These are phyloP conservation scores for Dryobota labecula DNA, from an alignment of 2,888 invertebrate species.

Conservation along the genomic window DNA sequence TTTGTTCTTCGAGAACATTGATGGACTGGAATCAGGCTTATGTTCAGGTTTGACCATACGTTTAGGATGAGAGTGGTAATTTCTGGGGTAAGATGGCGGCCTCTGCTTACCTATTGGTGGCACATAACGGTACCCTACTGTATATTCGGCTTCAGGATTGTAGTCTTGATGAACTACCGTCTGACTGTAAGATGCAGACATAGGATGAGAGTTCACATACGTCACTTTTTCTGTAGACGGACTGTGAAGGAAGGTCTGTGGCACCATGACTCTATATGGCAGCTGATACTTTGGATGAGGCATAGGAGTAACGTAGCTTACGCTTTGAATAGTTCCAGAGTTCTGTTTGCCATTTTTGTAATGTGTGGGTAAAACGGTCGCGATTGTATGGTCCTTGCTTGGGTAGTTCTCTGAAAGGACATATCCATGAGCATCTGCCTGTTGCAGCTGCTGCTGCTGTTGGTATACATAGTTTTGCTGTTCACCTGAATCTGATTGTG, in stretches of 20 bases:
- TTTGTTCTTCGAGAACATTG: slow-evolving; percentile 70
- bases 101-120: slow-evolving; percentile 79
- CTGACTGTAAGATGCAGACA: slow-evolving; percentile 76
- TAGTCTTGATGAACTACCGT: slow-evolving; percentile 72
- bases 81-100: slow-evolving; percentile 80
- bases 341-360: slow-evolving; percentile 74
- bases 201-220: slow-evolving; percentile 84
- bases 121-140: slow-evolving; percentile 73
- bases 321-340: slow-evolving; percentile 77
- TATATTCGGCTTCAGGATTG: slow-evolving; percentile 81
- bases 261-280: slow-evolving; percentile 85
- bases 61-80: slow-evolving; percentile 85
- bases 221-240: slow-evolving; percentile 82
- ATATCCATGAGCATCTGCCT: slow-evolving; percentile 74
- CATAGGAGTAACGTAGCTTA: slow-evolving; percentile 86
- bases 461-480: slow-evolving; percentile 80
- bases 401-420: slow-evolving; percentile 91
- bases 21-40: slow-evolving; percentile 68
- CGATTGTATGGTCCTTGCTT: slow-evolving; percentile 90
- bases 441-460: slow-evolving; percentile 70
- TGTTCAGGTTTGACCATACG: slow-evolving; percentile 80
- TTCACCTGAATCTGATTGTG: slow-evolving; percentile 70
- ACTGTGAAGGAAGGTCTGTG: slow-evolving; percentile 81
- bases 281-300: slow-evolving; percentile 84
- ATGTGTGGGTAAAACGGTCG: slow-evolving; percentile 86